Conservation (phyloP, 2,797 vertebrate species). For the Acropternis orthonyx region DNA sequence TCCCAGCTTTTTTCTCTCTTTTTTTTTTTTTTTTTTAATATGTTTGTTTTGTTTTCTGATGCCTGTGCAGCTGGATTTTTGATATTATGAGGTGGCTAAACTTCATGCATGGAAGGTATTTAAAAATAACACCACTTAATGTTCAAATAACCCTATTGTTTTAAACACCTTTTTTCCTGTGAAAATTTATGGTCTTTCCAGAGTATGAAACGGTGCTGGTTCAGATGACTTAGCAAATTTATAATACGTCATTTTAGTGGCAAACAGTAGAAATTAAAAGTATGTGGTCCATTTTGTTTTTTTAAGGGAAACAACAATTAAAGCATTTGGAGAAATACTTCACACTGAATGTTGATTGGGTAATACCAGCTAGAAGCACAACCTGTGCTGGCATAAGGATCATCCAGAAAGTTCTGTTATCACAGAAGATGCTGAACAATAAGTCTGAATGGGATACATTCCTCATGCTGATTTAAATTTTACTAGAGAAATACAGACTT, state of each 20-base stretch:
- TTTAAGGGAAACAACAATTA: not conserved
- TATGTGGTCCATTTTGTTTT: not conserved
- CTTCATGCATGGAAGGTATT: not conserved
- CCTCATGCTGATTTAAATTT: not conserved
- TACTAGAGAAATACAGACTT: not conserved
- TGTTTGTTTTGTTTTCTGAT: not conserved
- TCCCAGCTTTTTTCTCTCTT: not conserved
- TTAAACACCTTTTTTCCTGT: not conserved
- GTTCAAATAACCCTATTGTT: not conserved
- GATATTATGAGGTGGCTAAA: not conserved
- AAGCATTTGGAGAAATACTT: not conserved
- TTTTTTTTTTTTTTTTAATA: not conserved
- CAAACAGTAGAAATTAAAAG: slow-evolving; percentile 13
- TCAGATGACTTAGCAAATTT: not conserved
- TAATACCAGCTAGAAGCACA: not conserved
- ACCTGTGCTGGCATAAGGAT: not conserved
- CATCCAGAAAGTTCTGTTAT: not conserved
- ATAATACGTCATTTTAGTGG: not conserved
- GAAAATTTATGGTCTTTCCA: not conserved
- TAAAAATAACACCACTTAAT: not conserved
- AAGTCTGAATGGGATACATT: not conserved
- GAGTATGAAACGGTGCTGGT: not conserved
- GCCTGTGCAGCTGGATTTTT: not conserved
- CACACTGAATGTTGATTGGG: not conserved
- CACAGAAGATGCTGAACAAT: not conserved